Base-by-base conservation (phyloP, 2,797 vertebrate genomes). In the Natrix natrix region DNA sequence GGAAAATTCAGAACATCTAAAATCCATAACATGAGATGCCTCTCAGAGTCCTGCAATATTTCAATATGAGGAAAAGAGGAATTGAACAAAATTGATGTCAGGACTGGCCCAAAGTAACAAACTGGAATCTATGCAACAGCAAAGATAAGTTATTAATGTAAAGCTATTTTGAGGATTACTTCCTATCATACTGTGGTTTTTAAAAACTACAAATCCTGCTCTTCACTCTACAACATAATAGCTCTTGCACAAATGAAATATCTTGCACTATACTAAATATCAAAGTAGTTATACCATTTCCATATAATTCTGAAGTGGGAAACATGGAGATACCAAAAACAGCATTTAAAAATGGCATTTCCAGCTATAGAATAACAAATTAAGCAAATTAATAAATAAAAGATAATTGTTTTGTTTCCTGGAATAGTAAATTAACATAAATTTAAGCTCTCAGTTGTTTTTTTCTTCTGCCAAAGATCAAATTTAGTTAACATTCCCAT, bases 351-450 rank as follows among this genome's bases (percentile, higher is more conserved):
- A 61, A 60, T 86, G 28, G 56, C 10, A 92, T 86, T 48, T 16
- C 69, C 10, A 86, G 28, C 56, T 86, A 37, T 22, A 88, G 16
- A 11, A 28, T 17, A 32, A 32, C 88, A 86, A 86, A 59, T 83
- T 57, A 86, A 92, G 88, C 37, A 60, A 89, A 60, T 28, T 56
- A 93, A 57, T 22, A 88, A 74, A 78, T 54, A 91, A 91, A 91
- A 66, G 63, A 60, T 88, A 91, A 74, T 13, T 59, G 37, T 88
- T 93, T 91, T 74, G 60, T 91, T 66, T 91, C 61, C 55, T 59
- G 13, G 17, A 16, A 78, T n/a, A 24, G 14, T 74, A 3, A 89
- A 56, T 48, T 90, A 43, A 54, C 14, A 60, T 60, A 87, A 54
- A 59, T 63, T 78, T 86, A 86, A 90, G 43, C 43, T 20, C 52